These are phyloP conservation scores for Platycercus adscitus DNA, from an alignment of 2,113 vertebrate genomes.

Conservation along the genomic window DNA sequence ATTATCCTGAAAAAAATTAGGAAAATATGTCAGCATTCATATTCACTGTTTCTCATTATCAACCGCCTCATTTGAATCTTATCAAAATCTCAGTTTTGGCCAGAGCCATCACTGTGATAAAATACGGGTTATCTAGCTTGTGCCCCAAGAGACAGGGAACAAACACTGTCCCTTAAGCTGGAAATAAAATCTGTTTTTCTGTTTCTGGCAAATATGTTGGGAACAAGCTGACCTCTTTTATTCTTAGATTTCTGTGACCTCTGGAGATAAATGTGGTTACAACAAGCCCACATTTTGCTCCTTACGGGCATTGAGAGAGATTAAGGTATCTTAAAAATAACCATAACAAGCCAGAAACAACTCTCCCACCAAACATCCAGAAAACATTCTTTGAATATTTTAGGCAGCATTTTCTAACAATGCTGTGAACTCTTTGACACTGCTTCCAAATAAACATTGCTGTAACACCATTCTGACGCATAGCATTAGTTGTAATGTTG, in stretches of 20 bases:
- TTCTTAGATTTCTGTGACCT: conserved; percentile 70
- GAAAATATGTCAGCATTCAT: neutral
- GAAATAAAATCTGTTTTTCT: conserved; percentile 37
- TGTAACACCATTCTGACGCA: neutral
- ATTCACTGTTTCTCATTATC: neutral
- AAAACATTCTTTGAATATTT: conserved; percentile 57
- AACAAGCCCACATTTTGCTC: conserved; percentile 42
- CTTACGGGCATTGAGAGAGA: conserved; percentile 14
- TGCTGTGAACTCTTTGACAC: neutral
- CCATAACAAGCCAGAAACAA: conserved; percentile 25
- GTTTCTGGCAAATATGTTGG: conserved; percentile 71
- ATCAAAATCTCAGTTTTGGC: neutral
- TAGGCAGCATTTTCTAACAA: neutral
- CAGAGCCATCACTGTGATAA: neutral
- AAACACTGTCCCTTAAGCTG: conserved; percentile 17
- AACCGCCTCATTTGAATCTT: neutral
- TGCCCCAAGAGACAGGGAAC: neutral
- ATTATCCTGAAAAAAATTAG: neutral
- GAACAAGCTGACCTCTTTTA: conserved; percentile 69
- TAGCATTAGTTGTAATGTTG: neutral
- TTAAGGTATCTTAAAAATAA: conserved; percentile 75
- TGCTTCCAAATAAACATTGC: neutral
- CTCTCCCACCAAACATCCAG: conserved; percentile 27
- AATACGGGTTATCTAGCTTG: neutral
- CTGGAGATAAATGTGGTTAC: conserved; percentile 57